phyloP scores from a whole-genome alignment of 2,113 vertebrate genomes.

The Nerophis lumbriciformis region DNA sequence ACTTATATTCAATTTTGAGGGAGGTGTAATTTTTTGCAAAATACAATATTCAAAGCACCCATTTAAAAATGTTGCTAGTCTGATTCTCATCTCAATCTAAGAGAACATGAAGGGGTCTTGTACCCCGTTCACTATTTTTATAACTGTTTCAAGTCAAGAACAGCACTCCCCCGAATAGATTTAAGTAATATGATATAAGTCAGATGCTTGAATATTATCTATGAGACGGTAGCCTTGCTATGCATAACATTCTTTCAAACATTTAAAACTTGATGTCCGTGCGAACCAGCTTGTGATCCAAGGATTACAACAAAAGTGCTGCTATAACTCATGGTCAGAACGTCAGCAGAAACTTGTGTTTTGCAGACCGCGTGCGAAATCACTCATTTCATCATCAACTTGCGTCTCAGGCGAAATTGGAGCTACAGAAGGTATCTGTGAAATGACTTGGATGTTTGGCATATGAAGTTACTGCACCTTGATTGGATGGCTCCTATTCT shows the following conservation, averaged over 20 bases:
- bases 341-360: constrained; percentile 47
- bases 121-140: neutral
- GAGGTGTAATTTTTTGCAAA: no score
- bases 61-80: no score
- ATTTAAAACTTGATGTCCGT: constrained; percentile 47
- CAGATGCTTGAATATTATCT: constrained; percentile 24
- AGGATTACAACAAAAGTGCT: constrained; percentile 48
- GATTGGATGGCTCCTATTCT: constrained; percentile 54
- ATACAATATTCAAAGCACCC: no score
- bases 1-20: no score
- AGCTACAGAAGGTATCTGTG: constrained; percentile 35
- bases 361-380: constrained; percentile 45
- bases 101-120: no score
- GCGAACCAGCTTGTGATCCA: constrained; percentile 47
- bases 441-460: constrained; percentile 42
- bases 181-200: constrained; percentile 31
- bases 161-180: constrained; percentile 18
- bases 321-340: constrained; percentile 51
- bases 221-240: constrained; percentile 17
- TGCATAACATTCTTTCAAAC: constrained; percentile 47
- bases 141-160: constrained; percentile 1
- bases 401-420: constrained; percentile 54
- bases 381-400: constrained; percentile 48
- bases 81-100: no score
- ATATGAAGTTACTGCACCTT: constrained; percentile 54